Evolutionary conservation across 2,797 vertebrate genomes (phyloP).

Genomic region (Heterohyrax brucei): DNA sequence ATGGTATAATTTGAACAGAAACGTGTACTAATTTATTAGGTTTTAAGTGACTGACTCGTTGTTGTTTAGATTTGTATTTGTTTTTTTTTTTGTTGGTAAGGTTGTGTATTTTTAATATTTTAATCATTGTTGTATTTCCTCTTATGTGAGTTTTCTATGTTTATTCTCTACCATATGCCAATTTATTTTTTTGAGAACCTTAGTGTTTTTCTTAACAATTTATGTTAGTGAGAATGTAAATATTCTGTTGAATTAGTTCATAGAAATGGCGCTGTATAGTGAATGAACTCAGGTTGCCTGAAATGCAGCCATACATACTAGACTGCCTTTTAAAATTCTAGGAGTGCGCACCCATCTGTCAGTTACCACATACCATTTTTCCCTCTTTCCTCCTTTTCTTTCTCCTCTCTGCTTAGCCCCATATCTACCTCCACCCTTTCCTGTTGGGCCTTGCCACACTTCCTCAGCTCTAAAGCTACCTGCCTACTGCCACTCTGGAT

Average conservation of each 20-base stretch:
- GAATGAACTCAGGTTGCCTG: conserved; percentile 49
- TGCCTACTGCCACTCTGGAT: too few species aligned
- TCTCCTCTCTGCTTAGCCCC: too few species aligned
- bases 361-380: too few species aligned
- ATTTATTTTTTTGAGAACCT: conserved; percentile 63
- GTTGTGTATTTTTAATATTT: conserved; percentile 66
- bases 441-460: too few species aligned
- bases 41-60: background rate
- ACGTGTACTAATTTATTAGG: conserved; percentile 4
- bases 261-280: background rate
- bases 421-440: too few species aligned
- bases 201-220: conserved; percentile 62
- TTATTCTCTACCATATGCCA: conserved; percentile 26
- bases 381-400: too few species aligned
- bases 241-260: conserved; percentile 55
- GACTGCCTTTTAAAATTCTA: conserved; percentile 25
- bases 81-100: background rate
- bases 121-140: conserved; percentile 21
- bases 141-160: conserved; percentile 37
- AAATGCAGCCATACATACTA: background rate
- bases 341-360: background rate
- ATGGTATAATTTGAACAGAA: conserved; percentile 30
- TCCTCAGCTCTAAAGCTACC: too few species aligned
- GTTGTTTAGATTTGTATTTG: conserved; percentile 37
- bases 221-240: conserved; percentile 65